Evolutionary conservation across 2,888 invertebrate genomes (phyloP).

Genomic region (Eueremaeus valkanovi): DNA sequence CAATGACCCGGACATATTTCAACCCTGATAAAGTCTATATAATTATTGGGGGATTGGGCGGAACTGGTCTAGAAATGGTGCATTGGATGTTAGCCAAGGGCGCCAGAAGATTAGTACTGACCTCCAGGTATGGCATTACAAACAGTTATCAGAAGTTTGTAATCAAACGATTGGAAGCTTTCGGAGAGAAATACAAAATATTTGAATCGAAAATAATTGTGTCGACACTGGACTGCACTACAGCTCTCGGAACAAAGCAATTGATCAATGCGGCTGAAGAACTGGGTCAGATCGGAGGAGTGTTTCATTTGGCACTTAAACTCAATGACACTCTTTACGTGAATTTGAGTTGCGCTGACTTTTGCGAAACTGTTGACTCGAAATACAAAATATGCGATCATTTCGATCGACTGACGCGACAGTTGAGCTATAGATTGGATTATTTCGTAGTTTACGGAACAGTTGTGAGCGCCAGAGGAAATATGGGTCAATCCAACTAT

Average conservation of each 20-base stretch:
- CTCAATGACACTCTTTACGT: conserved; percentile 79
- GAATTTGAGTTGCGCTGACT: conserved; percentile 73
- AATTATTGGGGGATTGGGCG: conserved; percentile 75
- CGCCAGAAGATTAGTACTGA: conserved; percentile 75
- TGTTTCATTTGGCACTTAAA: conserved; percentile 83
- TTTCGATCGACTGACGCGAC: conserved; percentile 73
- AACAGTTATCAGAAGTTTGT: conserved; percentile 88
- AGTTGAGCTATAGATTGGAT: conserved; percentile 69
- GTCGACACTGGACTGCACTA: conserved; percentile 67
- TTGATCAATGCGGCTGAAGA: conserved; percentile 64
- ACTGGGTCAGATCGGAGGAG: conserved; percentile 70
- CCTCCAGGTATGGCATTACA: conserved; percentile 81
- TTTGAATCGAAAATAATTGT: conserved; percentile 60
- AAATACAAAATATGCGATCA: conserved; percentile 77
- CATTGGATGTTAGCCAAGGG: conserved; percentile 85
- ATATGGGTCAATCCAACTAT: conserved; percentile 93
- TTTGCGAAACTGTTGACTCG: conserved; percentile 72
- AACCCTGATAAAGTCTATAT: conserved; percentile 57
- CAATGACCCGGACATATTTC: conserved; percentile 75
- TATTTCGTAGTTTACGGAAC: conserved; percentile 95
- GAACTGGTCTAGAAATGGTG: conserved; percentile 89
- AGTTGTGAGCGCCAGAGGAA: conserved; percentile 92
- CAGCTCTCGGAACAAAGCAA: conserved; percentile 63
- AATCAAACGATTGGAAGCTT: conserved; percentile 62
- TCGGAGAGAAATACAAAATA: conserved; percentile 57